Base-by-base conservation (phyloP, 1,140 invertebrate species). In the Camponotus floridanus region DNA sequence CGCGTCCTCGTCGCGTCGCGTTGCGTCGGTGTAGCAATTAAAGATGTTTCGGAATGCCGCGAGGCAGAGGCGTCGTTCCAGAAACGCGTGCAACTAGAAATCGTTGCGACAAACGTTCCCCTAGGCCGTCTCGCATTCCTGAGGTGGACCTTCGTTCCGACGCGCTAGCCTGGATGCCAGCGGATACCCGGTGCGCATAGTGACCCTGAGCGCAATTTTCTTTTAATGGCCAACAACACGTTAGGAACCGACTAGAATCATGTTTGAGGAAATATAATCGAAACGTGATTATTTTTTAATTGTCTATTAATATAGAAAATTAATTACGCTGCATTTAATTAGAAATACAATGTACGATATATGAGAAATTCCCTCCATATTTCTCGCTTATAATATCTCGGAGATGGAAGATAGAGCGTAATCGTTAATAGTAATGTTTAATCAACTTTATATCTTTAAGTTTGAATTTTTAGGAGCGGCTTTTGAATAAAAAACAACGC, bases 41-140 rank as follows among this genome's bases (percentile, higher is more conserved):
- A 90, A 88, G 90, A 85, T 83, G 85, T 71, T 67, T 45, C 65
- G 84, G 90, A 90, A 92, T 92, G 87, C 83, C 71, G 85, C 73
- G 21, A 31, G 87, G 59, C 80, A 88, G 42, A 91, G 90, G 57
- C 76, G 64, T 70, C 76, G 76, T 80, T 80, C 21, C 64, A 80
- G 76, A 70, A 80, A 68, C 13, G 62, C 62, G 45, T 76, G 74
- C 39, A 55, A 79, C 76, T 55, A n/a, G 64, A 48, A 79, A 7
- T 78, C 31, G 31, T 79, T 55, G 64, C 45, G 9, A 70, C 64
- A 70, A 80, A 36, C 33, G 48, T 80, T 51, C 64, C 33, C 55
- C 45, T n/a, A 39, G 18, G 33, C 31, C 1, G 45, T 65, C 62
- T 42, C 33, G 62, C 76, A 80, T 80, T 80, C 76, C 67, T 70